phyloP scores from a whole-genome alignment of 2,113 vertebrate species.

The Alexandromys fortis region DNA sequence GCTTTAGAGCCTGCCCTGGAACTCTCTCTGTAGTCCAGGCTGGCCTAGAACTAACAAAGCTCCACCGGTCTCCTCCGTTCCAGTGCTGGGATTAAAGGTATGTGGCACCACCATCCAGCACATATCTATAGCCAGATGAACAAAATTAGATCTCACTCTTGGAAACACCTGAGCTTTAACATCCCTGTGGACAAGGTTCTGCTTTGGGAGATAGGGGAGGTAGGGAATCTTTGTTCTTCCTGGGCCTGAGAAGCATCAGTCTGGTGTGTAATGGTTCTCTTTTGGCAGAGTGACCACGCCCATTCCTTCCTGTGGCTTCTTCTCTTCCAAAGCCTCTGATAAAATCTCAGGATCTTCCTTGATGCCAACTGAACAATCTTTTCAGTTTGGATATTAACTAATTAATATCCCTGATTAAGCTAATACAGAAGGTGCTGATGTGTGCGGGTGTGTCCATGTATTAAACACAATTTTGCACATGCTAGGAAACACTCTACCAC shows the following conservation, averaged over 20 bases:
- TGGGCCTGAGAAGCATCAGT: background rate
- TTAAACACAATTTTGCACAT: no score
- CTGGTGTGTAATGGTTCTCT: background rate
- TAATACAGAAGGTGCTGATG: background rate
- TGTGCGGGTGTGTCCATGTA: no score
- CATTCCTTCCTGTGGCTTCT: background rate
- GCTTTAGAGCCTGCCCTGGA: no score
- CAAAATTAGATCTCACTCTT: background rate
- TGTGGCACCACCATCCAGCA: background rate
- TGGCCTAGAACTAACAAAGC: no score
- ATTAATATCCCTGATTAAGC: background rate
- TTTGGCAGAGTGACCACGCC: background rate
- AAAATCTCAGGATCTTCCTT: background rate
- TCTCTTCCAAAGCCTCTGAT: background rate
- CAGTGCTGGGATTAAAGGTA: no score
- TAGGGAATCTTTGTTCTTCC: background rate
- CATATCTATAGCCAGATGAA: background rate
- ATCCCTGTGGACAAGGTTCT: background rate
- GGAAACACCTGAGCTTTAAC: background rate
- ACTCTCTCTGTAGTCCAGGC: no score
- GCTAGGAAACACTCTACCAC: no score
- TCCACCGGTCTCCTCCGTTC: no score
- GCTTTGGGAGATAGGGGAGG: background rate
- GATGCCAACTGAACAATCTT: background rate
- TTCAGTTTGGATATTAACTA: background rate